phyloP scores from a whole-genome alignment of 2,113 vertebrate genomes.

The Hippocampus zosterae region DNA sequence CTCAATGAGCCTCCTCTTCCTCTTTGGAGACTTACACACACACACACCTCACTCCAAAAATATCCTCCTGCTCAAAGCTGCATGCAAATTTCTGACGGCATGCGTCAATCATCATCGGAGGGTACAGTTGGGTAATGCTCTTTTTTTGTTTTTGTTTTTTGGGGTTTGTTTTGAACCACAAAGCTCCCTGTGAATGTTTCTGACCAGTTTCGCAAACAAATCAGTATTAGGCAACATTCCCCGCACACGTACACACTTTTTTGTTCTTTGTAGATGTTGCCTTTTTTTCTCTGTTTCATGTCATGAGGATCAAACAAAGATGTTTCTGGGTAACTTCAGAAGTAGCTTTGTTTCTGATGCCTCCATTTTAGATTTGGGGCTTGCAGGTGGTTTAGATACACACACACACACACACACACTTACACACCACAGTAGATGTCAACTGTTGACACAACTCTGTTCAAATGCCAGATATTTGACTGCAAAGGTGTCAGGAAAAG shows the following conservation, averaged over 20 bases:
- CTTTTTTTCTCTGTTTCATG: conserved; percentile 12
- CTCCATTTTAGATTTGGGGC: conserved; percentile 62
- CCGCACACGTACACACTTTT: not conserved
- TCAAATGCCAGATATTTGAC: not conserved
- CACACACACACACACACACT: not conserved
- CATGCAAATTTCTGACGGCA: not conserved
- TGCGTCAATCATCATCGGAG: not conserved
- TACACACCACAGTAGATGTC: too few species aligned
- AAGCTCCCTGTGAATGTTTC: conserved; percentile 60
- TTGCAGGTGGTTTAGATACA: conserved; percentile 47
- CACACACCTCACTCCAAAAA: conserved; percentile 20
- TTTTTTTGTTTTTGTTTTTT: not conserved
- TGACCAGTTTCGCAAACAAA: conserved; percentile 60
- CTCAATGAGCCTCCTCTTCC: conserved; percentile 44
- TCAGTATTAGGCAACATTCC: conserved; percentile 59
- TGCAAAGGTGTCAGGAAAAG: not conserved
- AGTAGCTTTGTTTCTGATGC: not conserved
- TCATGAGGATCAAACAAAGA: not conserved
- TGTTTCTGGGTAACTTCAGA: too few species aligned
- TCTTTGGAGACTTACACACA: conserved; percentile 24
- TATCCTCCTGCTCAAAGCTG: not conserved
- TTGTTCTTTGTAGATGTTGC: conserved; percentile 8
- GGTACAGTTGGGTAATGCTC: not conserved
- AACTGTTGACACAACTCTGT: too few species aligned
- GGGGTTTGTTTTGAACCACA: not conserved